A percentile compares a stretch with the other conserved stretches of the same genome.
These are phyloP conservation scores for Pimpla rufipes DNA, from an alignment of 2,888 invertebrate genomes.

Conservation along the genomic window DNA sequence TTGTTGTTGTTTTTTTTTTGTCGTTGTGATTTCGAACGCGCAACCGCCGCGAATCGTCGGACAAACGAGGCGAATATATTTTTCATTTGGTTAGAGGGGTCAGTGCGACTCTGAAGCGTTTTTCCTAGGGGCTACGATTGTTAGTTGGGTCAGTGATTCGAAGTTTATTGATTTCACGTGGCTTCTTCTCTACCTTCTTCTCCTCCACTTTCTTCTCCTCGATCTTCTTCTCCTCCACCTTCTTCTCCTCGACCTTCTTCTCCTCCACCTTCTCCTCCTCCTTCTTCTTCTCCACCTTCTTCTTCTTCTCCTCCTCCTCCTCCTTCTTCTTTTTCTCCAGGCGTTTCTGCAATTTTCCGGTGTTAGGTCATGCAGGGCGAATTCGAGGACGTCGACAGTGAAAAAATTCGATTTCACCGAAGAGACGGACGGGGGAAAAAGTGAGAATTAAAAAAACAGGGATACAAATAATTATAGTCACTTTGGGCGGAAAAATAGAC, in stretches of 20 bases:
- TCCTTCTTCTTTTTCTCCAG: conserved; percentile 84
- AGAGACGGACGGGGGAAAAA: neutral
- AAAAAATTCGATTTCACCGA: conserved; percentile 15
- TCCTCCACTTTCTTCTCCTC: conserved; percentile 80
- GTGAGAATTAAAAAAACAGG: conserved; percentile 17
- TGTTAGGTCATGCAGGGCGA: conserved; percentile 76
- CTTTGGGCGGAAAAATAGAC: neutral
- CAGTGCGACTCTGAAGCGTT: conserved; percentile 64
- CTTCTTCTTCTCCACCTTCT: conserved; percentile 84
- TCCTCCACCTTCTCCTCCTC: conserved; percentile 79
- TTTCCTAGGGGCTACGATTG: conserved; percentile 60
- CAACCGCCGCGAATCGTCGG: conserved; percentile 16
- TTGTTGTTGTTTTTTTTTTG: conserved; percentile 10
- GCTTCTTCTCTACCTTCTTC: conserved; percentile 74
- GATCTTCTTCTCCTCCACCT: conserved; percentile 74
- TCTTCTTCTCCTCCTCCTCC: conserved; percentile 81
- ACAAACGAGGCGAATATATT: conserved; percentile 40
- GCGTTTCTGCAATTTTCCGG: conserved; percentile 78
- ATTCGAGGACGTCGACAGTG: neutral
- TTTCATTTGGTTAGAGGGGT: conserved; percentile 78
- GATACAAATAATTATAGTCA: neutral
- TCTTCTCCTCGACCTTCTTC: conserved; percentile 80
- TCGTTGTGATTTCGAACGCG: neutral
- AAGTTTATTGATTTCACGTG: conserved; percentile 58
- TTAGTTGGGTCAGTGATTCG: conserved; percentile 56